Evolutionary conservation across 2,797 vertebrate species (phyloP).

Genomic region (Sparidentex hasta): DNA sequence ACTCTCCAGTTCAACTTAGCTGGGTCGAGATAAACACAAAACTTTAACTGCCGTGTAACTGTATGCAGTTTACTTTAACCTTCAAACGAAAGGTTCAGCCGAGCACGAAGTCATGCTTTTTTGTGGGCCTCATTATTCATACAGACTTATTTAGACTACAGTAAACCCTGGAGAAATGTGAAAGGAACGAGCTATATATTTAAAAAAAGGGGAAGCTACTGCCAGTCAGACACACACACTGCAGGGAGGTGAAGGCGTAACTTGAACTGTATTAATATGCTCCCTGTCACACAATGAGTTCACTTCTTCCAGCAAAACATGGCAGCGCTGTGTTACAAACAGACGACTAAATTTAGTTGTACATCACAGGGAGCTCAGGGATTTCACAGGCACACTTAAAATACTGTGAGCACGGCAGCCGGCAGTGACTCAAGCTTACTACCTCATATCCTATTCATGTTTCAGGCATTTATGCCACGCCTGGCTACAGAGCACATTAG

Average conservation of each 20-base stretch:
- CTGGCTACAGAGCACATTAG: constrained; percentile 30
- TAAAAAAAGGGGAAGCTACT: constrained; percentile 24
- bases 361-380: constrained; percentile 57
- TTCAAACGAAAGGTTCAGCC: constrained; percentile 56
- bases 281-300: constrained; percentile 39
- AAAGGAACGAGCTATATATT: constrained; percentile 36
- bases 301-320: constrained; percentile 54
- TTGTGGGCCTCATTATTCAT: constrained; percentile 57
- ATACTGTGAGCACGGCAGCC: constrained; percentile 59
- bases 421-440: constrained; percentile 60
- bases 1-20: constrained; percentile 25
- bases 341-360: constrained; percentile 49
- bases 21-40: constrained; percentile 25
- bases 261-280: constrained; percentile 16
- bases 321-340: constrained; percentile 27
- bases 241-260: constrained; percentile 9
- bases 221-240: constrained; percentile 3
- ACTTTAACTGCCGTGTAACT: constrained; percentile 16
- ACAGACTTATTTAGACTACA: constrained; percentile 47
- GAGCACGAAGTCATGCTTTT: constrained; percentile 44
- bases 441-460: constrained; percentile 68
- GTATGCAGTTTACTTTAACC: constrained; percentile 35
- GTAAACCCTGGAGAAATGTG: constrained; percentile 33
- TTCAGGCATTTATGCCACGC: constrained; percentile 56
- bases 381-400: constrained; percentile 69